These are phyloP conservation scores for Pycnonotus jocosus DNA, from an alignment of 2,113 vertebrate genomes.

Conservation along the genomic window DNA sequence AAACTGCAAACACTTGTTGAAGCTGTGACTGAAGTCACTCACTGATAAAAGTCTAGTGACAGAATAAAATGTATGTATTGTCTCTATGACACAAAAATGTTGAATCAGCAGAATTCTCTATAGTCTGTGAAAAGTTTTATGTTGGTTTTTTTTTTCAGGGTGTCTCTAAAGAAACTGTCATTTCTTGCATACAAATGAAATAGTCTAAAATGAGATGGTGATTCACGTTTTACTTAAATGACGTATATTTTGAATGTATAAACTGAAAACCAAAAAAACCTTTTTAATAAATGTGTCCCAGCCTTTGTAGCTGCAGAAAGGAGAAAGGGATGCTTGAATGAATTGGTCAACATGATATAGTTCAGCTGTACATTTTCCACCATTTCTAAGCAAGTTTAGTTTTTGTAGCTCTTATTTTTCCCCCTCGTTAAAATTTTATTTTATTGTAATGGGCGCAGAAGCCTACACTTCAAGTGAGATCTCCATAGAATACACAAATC, in stretches of 20 bases:
- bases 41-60: neutral
- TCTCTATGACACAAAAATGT: neutral
- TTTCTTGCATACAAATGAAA: neutral
- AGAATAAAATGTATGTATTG: neutral
- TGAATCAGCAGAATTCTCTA: neutral
- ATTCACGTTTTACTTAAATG: neutral
- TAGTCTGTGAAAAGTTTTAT: neutral
- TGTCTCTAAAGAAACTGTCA: neutral
- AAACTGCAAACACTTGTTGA: neutral
- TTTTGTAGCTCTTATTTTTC: neutral
- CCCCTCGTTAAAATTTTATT: neutral
- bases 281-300: neutral
- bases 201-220: neutral
- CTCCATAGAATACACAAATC: neutral
- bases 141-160: neutral
- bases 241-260: neutral
- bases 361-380: neutral
- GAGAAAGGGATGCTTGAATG: neutral
- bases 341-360: neutral
- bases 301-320: neutral
- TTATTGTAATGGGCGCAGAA: neutral
- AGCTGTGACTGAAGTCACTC: neutral
- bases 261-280: neutral
- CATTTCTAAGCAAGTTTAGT: neutral
- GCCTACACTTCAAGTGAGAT: neutral